Base-by-base conservation (phyloP, 2,888 invertebrate genomes). In the Erebia aethiops region DNA sequence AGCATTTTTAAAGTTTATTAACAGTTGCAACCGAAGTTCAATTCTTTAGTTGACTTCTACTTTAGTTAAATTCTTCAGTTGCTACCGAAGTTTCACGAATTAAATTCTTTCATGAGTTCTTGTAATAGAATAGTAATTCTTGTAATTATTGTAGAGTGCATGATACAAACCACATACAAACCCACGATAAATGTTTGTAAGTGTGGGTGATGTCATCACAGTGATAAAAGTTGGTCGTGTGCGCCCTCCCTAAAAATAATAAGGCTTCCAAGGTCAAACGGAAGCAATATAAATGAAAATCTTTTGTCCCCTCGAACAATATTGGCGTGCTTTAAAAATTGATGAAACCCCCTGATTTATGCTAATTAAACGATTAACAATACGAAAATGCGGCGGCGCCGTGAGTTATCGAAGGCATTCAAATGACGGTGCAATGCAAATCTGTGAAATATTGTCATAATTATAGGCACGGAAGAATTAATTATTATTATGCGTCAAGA, bases 281-380 rank as follows among this genome's bases (percentile, higher is more conserved):
- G 16, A 60, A 43, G 52, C 64, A 52, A 52, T 52, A 35, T 52
- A 46, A 52, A 52, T 64, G 52, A 64, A 64, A 52, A 16, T 51
- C 35, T 16, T 35, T 26, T 14, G 21, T 35, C 13, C 61, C 61
- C 64, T 41, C 10, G 41, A 41, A 26, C 56, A 62, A 69, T 46
- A 46, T 63, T 16, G 46, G 21, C 41, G n/a, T 43, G 16, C 21
- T 56, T 26, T 43, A 60, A 60, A 43, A 60, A 60, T 60, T 60
- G 60, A 60, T 60, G 41, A 43, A 60, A n/a, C 16, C 43, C 60
- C 5, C 60, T 16, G 41, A 60, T 60, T 60, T 41, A 60, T 41
- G 60, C 16, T 43, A 60, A 60, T 60, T 16, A 54, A 52, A 43
- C 60, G 60, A 16, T 41, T 60, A 60, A 60, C 14, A 60, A 21